These are phyloP conservation scores for Stratiomys singularior DNA, from an alignment of 2,888 invertebrate species.

Conservation along the genomic window DNA sequence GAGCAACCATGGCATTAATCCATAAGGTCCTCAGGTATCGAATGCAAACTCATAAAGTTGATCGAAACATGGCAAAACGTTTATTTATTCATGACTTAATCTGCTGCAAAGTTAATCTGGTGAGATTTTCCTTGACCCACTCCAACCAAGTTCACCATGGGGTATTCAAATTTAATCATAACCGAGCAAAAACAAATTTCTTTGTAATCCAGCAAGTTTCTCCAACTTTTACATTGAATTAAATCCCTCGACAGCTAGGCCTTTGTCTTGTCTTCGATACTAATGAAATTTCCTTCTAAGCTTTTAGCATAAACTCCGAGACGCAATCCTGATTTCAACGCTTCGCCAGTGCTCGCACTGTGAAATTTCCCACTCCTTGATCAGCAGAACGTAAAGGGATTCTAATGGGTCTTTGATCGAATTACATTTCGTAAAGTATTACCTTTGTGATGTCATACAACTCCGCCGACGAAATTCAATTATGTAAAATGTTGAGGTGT, in stretches of 20 bases:
- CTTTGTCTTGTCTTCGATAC: not conserved
- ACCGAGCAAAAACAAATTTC: not conserved
- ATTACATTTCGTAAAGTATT: constrained; percentile 38
- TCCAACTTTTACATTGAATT: not conserved
- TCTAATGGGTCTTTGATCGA: constrained; percentile 42
- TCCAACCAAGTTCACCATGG: no score
- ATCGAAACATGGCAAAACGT: no score
- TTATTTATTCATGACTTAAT: no score
- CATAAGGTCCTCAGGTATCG: no score
- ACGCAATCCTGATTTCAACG: not conserved
- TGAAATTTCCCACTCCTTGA: not conserved
- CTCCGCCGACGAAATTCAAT: constrained; percentile 29
- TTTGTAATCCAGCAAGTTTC: not conserved
- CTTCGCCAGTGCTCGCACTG: not conserved
- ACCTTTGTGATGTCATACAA: constrained; percentile 40
- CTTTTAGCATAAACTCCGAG: not conserved
- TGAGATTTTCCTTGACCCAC: no score
- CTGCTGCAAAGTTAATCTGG: no score
- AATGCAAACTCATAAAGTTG: no score
- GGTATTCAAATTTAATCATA: no score
- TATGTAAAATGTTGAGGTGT: constrained; percentile 43
- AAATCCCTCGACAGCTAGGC: not conserved
- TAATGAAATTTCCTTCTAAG: not conserved
- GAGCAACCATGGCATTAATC: no score
- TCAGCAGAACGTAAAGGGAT: constrained; percentile 21